Evolutionary conservation across 2,797 vertebrate genomes (phyloP), one percentile per base, ranked within the genome.

Genomic region (Silurus aristotelis): DNA sequence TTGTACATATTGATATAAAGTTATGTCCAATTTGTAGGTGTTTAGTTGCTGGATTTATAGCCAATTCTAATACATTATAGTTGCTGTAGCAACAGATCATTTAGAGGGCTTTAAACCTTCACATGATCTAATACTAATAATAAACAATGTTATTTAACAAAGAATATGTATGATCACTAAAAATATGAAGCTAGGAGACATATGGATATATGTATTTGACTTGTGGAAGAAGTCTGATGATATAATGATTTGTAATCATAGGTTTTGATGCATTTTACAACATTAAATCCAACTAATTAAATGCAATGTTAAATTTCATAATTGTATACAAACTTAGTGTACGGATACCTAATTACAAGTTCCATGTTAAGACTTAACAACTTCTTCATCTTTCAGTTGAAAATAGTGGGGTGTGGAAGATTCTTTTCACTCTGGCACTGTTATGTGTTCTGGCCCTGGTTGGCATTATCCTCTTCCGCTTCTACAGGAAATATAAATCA

Each of bases 401-500:
- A 0, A 12, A 13, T 56, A 46, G 46, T 46, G 87, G 46, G 58
- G 22, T 68, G 6, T 88, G 87, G 87, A 81, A 81, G 56, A 66
- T 58, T 6, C 63, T 86, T 27, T 86, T 83, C 8, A 13, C 14
- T 38, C 9, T 83, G 10, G 9, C 27, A 17, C 7, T 75, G 38
- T 27, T 76, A 12, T 56, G 6, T 25, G 52, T 68, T 3, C 19
- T 88, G 84, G 56, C 2, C 2, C 12, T 81, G 63, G 8, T 58
- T 22, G 63, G 7, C 17, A 31, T 66, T 20, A 25, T 22, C 19
- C 1, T 73, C 6, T 61, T 72, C 52, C 7, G 61, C 56, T 83
- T 75, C 56, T 83, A 88, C 76, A 88, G 19, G 76, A 83, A 84
- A 38, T 61, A 55, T 55, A 52, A 52, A 52, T 52, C 48, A 66